Conservation (phyloP, 1,140 invertebrate genomes). For the Centruroides vittatus region DNA sequence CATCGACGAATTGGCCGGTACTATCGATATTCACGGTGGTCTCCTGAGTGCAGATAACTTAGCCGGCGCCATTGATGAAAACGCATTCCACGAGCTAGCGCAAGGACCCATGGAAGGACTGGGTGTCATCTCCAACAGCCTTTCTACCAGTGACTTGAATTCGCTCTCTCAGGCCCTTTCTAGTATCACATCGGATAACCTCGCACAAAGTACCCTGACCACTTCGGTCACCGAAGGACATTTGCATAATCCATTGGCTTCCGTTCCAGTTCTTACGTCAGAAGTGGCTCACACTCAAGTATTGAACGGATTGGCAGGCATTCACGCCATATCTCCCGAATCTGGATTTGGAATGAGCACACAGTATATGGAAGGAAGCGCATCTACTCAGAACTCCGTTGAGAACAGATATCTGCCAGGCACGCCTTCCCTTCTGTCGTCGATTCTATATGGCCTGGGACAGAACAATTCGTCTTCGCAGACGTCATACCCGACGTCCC, state of each 20-base stretch:
- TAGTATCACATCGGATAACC: conserved; percentile 18
- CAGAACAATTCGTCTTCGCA: conserved; percentile 3
- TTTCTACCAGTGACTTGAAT: conserved; percentile 25
- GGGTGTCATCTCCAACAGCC: conserved; percentile 22
- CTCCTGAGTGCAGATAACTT: conserved; percentile 20
- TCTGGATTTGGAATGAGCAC: conserved; percentile 1
- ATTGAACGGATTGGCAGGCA: conserved; percentile 9
- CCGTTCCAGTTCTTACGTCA: conserved; percentile 6
- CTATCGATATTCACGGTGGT: conserved; percentile 9
- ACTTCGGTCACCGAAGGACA: conserved; percentile 4
- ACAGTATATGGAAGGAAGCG: conserved; percentile 1
- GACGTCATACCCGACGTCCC: not conserved
- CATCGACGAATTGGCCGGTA: conserved; percentile 9
- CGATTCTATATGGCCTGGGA: conserved; percentile 7
- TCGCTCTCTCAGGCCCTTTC: conserved; percentile 24
- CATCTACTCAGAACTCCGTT: not conserved
- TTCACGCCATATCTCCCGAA: conserved; percentile 1
- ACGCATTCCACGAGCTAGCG: conserved; percentile 13
- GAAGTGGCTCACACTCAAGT: conserved; percentile 7
- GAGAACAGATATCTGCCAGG: conserved; percentile 1
- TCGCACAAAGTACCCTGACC: conserved; percentile 12
- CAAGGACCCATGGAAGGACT: conserved; percentile 18
- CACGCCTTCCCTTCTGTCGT: conserved; percentile 5
- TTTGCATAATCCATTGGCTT: not conserved
- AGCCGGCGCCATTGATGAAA: conserved; percentile 19